Base-by-base conservation (phyloP, 1,140 invertebrate genomes). In the Stegodyphus dumicola region DNA sequence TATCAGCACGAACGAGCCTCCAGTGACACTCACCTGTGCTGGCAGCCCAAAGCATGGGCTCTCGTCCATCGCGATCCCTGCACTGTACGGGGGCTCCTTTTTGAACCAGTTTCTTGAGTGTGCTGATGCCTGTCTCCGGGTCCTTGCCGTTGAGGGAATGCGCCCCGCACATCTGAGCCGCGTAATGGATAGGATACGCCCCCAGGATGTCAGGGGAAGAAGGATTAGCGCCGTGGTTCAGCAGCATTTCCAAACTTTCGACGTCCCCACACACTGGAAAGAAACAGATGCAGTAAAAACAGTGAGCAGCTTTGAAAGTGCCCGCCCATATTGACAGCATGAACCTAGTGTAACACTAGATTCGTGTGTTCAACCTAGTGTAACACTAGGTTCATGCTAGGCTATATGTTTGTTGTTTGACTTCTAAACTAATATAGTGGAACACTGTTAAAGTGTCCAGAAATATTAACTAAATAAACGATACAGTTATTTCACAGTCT, bases 151-250 rank as follows among this genome's bases (percentile, higher is more conserved):
- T 93, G 77, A 94, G 94, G 9, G 93, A 93, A 6, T 93, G 93
- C n/a, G 94, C 93, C 5, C 95, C 96, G 89, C 96, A 97, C 93
- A 98, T 97, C 91, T 99, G 97, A 18, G 97, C 97, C 0, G 98
- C 97, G 91, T 99, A 99, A 90, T 99, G 98, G 51, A 99, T 91
- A 0, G 98, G 97, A 89, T 95, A 96, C 7, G 97, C 98, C 6
- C 96, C 96, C 89, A 99, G 96, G 80, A 96, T 94, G 91, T 99
- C 98, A 0, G 96, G 94, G 0, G 94, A 95, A 1, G 95, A 95
- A 9, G 96, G 93, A 87, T 94, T 93, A 0, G 96, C 96, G 4
- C 96, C 96, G 0, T 94, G 93, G 5, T 94, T 93, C 73, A 98
- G 90, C 10, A 99, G 93, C 0, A 96, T 92, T 7, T 97, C 93